phyloP scores from a whole-genome alignment of 2,888 invertebrate genomes.

The Melanotus villosus region DNA sequence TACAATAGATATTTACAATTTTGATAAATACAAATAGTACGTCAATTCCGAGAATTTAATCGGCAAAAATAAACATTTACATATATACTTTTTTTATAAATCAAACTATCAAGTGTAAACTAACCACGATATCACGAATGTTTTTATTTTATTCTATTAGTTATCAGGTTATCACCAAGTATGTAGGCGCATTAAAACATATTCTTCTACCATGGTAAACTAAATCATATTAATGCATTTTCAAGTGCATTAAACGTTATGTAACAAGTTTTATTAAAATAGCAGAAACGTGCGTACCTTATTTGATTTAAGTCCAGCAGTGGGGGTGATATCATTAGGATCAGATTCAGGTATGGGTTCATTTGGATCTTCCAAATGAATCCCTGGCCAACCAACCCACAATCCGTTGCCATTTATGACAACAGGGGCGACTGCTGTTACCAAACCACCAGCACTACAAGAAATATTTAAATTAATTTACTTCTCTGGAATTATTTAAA shows the following conservation, averaged over 20 bases:
- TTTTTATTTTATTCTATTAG: too few species aligned
- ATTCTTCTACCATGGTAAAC: too few species aligned
- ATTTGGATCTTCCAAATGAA: slow-evolving; percentile 82
- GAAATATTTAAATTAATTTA: not conserved
- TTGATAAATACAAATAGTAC: slow-evolving; percentile 18
- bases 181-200: too few species aligned
- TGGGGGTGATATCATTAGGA: slow-evolving; percentile 88
- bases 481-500: not conserved
- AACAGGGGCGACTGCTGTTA: slow-evolving; percentile 92
- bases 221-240: too few species aligned
- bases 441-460: slow-evolving; percentile 87
- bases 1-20: too few species aligned
- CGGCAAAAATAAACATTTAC: slow-evolving; percentile 1
- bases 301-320: slow-evolving; percentile 86
- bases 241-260: too few species aligned
- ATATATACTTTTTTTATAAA: too few species aligned
- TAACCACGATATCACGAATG: too few species aligned
- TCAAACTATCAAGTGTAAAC: too few species aligned
- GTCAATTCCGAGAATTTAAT: slow-evolving; percentile 19
- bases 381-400: slow-evolving; percentile 95
- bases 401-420: slow-evolving; percentile 87
- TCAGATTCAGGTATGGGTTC: slow-evolving; percentile 90
- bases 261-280: too few species aligned
- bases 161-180: too few species aligned
- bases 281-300: too few species aligned